Percentiles rank a stretch among this genome's conserved stretches.
Conservation (phyloP, 2,888 invertebrate species). For the Dastarcus helophoroides region DNA sequence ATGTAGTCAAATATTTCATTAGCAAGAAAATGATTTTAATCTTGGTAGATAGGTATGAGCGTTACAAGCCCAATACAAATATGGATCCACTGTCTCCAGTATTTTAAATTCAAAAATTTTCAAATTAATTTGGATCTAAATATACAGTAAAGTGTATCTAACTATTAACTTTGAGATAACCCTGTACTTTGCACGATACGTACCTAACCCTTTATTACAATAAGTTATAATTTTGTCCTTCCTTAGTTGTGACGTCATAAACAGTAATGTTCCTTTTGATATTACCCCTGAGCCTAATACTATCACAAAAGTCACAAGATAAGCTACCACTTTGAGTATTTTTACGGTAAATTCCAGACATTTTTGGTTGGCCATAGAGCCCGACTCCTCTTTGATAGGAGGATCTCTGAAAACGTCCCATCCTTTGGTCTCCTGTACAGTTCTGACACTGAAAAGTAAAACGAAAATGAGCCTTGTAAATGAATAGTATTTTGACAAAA, state of each 20-base stretch:
- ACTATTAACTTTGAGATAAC: no score
- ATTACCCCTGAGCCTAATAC: constrained; percentile 78
- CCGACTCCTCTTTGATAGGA: constrained; percentile 78
- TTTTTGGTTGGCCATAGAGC: constrained; percentile 78
- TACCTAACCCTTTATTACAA: constrained; percentile 79
- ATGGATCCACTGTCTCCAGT: no score
- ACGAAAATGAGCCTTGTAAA: no score
- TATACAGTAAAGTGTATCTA: no score
- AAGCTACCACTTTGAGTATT: constrained; percentile 73
- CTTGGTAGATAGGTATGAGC: no score
- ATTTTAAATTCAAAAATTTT: no score
- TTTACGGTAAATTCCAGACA: constrained; percentile 78
- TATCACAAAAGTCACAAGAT: constrained; percentile 72
- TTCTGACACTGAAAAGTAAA: constrained; percentile 51
- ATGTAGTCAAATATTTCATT: no score
- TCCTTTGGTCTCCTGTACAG: constrained; percentile 80
- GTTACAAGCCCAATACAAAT: no score
- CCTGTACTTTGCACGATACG: constrained; percentile 25
- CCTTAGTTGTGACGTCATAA: constrained; percentile 84
- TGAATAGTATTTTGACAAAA: no score
- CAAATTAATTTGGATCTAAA: no score
- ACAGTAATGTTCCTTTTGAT: constrained; percentile 78
- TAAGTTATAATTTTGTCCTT: constrained; percentile 63
- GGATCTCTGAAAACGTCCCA: constrained; percentile 96
- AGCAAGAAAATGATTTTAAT: background rate